Evolutionary conservation across 2,797 vertebrate species (phyloP).

Genomic region (Prunella strophiata): DNA sequence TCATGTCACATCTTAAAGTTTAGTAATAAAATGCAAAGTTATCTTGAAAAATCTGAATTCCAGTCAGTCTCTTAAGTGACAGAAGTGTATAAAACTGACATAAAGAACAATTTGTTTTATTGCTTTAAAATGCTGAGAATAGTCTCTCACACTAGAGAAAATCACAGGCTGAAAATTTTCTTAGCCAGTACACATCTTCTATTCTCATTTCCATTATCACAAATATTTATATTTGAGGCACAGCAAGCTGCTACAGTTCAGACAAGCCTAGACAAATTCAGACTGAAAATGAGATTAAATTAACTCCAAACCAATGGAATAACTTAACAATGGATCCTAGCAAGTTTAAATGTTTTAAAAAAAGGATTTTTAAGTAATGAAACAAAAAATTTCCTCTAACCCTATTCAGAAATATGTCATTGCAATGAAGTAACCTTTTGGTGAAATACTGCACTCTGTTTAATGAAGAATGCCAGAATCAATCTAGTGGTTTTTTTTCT

Average conservation of each 20-base stretch:
- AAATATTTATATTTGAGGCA: slow-evolving; percentile 42
- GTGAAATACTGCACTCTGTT: background rate
- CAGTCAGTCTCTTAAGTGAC: background rate
- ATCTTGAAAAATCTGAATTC: background rate
- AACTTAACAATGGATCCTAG: background rate
- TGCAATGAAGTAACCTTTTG: background rate
- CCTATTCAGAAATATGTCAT: background rate
- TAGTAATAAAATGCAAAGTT: background rate
- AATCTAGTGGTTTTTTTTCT: background rate
- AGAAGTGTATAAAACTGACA: background rate
- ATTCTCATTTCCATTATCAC: background rate
- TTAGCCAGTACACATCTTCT: background rate
- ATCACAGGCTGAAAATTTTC: background rate
- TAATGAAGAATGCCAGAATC: background rate
- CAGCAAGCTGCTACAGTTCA: background rate
- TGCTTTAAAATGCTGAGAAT: background rate
- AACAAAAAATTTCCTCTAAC: background rate
- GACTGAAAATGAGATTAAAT: slow-evolving; percentile 11
- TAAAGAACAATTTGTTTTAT: background rate
- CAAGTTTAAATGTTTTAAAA: background rate
- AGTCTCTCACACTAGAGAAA: background rate
- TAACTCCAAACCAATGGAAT: slow-evolving; percentile 3
- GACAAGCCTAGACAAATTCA: slow-evolving; percentile 9
- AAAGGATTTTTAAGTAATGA: background rate
- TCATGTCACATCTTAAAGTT: background rate